Evolutionary conservation across 2,113 vertebrate genomes (phyloP), one percentile per base, ranked within the genome.

Genomic region (Brienomyrus brachyistius): DNA sequence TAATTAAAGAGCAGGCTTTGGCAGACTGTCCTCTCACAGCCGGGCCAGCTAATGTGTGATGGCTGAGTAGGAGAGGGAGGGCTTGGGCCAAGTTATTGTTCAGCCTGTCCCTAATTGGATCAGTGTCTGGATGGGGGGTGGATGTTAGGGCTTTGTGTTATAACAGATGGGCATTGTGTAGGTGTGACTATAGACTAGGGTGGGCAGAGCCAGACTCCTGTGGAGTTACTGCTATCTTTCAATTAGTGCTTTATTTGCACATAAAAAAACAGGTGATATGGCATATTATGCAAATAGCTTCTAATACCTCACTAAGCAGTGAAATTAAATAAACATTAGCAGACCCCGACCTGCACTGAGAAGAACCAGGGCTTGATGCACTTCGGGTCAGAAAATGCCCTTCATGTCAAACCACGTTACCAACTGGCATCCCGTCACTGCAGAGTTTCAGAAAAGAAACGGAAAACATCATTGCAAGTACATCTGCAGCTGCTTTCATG

Each of bases 1-100:
- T 87, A 87, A 87, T 87, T 87, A 87, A 56, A 87, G 51, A 87
- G 52, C 51, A 59, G 86, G 51, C 1, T 31, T 87, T 87, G 87
- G 87, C 87, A 88, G 54, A 13, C 17, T 21, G 40, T n/a, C 56
- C 50, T 2, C 56, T 23, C 52, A 27, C 87, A 88, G 87, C 54
- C 10, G 5, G 35, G 87, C 52, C 43, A 31, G 35, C 54, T 11
- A 88, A 66, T 8, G 35, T 47, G 19, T 47, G 56, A 47, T 10
- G 52, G 54, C 15, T 23, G 19, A 62, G 51, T 45, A 35, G 17
- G 35, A 27, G 35, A 19, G 13, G 31, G 51, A 35, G 51, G 52
- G 31, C 17, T 15, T 21, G 35, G 87, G 8, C 35, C 59, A 47
- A 43, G 31, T 62, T 47, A 10, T 59, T 88, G 35, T 45, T 23